Base-by-base conservation (phyloP, 2,797 vertebrate genomes). In the Poecilia picta region DNA sequence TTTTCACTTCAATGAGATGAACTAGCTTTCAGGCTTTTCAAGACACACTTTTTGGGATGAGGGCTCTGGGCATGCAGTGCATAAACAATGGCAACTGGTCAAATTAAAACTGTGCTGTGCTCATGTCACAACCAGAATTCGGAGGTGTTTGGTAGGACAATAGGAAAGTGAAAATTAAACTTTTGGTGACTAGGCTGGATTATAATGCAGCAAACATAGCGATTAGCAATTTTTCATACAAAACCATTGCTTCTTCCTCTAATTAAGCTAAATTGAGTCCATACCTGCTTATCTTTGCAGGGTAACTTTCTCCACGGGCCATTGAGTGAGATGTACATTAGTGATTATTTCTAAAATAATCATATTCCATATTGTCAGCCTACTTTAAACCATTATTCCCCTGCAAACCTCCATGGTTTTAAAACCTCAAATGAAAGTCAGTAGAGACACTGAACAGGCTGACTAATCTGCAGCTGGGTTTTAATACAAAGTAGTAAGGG, bases 381-480 rank as follows among this genome's bases (percentile, higher is more conserved):
- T 16, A 70, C 36, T 33, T 20, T 18, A 31, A 64, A 18, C 62
- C 4, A 28, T 66, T 66, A 39, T 66, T 25, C 36, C 18, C 36
- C 20, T 39, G 33, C 41, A 71, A 45, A 45, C 39, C n/a, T 18
- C 53, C 13, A 45, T 43, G 25, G 15, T 59, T 28, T 59, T 10
- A 59, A 39, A 57, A 73, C 59, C 25, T 71, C 45, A 8, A 41
- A 62, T 18, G 36, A 71, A 71, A 81, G 84, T 74, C 13, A 74
- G 78, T 53, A 8, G 31, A 74, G 81, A 80, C 78, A 57, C 59
- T 84, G 77, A 84, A 80, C 4, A 16, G 81, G 23, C 75, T 7
- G 73, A 83, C 82, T 93, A 90, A 92, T 92, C 91, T 89, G 82
- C 83, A 28, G 87, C 31, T 15, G 68, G 41, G 79, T 89, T 91